Conservation (phyloP, 2,888 invertebrate species). For the Pollenia amentaria region DNA sequence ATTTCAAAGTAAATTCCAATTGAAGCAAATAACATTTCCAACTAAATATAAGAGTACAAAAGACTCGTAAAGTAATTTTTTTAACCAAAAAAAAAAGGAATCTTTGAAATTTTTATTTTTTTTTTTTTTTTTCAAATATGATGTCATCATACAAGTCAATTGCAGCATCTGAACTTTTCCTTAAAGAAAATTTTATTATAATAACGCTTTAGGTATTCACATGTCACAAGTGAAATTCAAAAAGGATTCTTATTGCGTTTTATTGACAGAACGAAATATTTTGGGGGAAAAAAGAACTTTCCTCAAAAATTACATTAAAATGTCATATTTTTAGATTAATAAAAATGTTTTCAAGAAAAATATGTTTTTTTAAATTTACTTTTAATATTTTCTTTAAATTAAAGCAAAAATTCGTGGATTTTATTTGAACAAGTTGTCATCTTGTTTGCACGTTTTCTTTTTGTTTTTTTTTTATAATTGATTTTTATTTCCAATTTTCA, state of each 20-base stretch:
- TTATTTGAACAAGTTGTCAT: slow-evolving; percentile 3
- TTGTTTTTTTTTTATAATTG: background rate
- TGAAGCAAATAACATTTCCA: background rate
- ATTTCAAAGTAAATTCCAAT: slow-evolving; percentile 44
- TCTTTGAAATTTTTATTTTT: background rate
- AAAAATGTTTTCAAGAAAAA: background rate
- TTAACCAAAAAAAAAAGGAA: background rate
- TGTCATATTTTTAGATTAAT: background rate
- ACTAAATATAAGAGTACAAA: slow-evolving; percentile 10
- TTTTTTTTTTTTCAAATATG: background rate
- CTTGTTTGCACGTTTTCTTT: background rate
- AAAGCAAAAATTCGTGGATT: slow-evolving; percentile 26
- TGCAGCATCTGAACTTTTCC: slow-evolving; percentile 30
- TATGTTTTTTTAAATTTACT: background rate
- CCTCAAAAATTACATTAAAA: no score
- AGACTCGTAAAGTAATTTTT: slow-evolving; percentile 14
- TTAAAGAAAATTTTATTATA: slow-evolving; percentile 42
- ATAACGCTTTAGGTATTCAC: slow-evolving; percentile 38
- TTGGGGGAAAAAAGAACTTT: background rate
- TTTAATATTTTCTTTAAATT: background rate
- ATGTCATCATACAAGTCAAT: slow-evolving; percentile 54
- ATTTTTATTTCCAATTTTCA: slow-evolving; percentile 11
- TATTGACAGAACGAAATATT: slow-evolving; percentile 7
- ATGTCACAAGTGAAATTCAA: slow-evolving; percentile 41
- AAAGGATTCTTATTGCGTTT: slow-evolving; percentile 59